Evolutionary conservation across 1,140 invertebrate species (phyloP), one percentile per base, ranked within the genome.

Genomic region (Drosophila prosaltans): DNA sequence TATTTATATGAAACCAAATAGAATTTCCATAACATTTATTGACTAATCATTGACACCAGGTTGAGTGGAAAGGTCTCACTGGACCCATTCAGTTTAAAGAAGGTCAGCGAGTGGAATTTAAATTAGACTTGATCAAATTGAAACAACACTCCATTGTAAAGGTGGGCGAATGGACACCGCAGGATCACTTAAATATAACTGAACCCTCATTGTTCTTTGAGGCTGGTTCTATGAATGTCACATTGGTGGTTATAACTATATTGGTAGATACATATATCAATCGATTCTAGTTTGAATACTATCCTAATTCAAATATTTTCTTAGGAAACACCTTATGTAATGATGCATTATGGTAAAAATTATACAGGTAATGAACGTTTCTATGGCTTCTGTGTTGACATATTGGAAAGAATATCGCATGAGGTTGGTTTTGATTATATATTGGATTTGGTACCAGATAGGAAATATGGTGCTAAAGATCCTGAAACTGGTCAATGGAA

Each of bases 341-440:
- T 99, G 97, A 94, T 97, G 65, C 97, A 96, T 80, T 95, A 96
- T 74, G 97, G 95, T 81, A 97, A 92, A 70, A 92, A 98, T 91
- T 94, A 97, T 45, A 97, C 97, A 24, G 97, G 97, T 1, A 99
- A 98, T 92, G 96, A 97, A 21, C 94, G 97, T 28, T 98, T 96
- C 92, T 97, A 98, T 92, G 98, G 98, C 0, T 99, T 99, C 93
- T 99, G 98, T 93, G 97, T 99, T 55, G 98, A 99, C 93, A 94
- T 99, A 68, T 94, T 99, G 60, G 96, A 96, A 79, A 95, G 95
- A 80, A 96, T 99, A 55, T 97, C 97, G 0, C 94, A 94, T 8
- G 94, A 97, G 78, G 97, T 98, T 8, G 97, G 97, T 16, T 99
- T 99, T 93, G 96, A 98, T 70, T 99, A 99, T 91, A 95, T 95